A percentile compares a stretch with the other conserved stretches of the same genome.
These are phyloP conservation scores for Erethizon dorsatum DNA, from an alignment of 2,797 vertebrate species.

Conservation along the genomic window DNA sequence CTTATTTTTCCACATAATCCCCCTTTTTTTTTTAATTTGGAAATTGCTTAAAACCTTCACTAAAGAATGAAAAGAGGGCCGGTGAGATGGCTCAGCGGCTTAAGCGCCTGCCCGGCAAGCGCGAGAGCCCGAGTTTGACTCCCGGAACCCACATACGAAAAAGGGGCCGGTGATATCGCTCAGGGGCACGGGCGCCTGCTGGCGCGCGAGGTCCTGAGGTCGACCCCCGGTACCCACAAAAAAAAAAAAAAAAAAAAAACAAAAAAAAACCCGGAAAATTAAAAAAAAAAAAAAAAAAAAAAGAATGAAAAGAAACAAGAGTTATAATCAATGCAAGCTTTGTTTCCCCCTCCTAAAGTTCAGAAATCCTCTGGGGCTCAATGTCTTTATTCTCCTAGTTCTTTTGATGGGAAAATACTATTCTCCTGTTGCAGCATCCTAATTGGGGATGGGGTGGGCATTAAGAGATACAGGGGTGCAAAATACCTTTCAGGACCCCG, in stretches of 20 bases:
- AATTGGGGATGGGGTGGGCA: not conserved
- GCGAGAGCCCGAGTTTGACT: no score
- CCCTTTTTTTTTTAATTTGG: constrained; percentile 36
- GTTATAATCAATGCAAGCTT: constrained; percentile 13
- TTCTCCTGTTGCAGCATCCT: constrained; percentile 33
- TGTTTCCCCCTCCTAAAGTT: constrained; percentile 10
- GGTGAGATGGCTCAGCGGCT: no score
- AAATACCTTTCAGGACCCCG: constrained; percentile 2
- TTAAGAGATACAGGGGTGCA: not conserved
- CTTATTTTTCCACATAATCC: constrained; percentile 34
- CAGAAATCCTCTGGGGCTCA: constrained; percentile 41
- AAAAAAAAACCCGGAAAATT: no score
- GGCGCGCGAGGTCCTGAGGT: no score
- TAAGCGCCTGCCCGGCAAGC: no score
- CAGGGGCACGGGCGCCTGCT: no score
- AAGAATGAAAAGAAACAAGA: constrained; percentile 44
- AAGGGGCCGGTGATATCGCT: no score
- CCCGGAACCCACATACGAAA: no score
- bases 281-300: no score
- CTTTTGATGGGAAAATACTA: constrained; percentile 36
- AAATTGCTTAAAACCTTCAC: constrained; percentile 45
- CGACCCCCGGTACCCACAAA: no score
- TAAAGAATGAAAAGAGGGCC: no score
- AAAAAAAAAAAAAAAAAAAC: no score
- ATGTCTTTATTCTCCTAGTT: constrained; percentile 50